These are phyloP conservation scores for Helicoverpa assulta DNA, from an alignment of 2,888 invertebrate genomes.

Conservation along the genomic window DNA sequence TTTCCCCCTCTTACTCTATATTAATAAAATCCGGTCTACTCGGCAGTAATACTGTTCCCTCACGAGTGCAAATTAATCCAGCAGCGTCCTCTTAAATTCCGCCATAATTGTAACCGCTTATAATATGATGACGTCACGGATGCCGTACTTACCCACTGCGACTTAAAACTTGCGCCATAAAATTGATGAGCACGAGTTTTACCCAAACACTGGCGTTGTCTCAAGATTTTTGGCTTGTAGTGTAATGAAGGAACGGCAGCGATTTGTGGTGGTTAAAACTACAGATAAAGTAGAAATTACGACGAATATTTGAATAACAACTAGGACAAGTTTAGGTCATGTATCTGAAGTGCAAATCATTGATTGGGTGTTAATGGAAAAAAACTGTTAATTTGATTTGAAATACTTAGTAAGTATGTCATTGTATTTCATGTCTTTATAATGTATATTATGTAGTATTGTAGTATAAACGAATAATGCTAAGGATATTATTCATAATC, in stretches of 20 bases:
- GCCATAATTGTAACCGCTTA: slow-evolving; percentile 53
- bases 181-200: slow-evolving; percentile 64
- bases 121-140: slow-evolving; percentile 56
- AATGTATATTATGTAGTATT: too few species aligned
- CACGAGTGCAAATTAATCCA: slow-evolving; percentile 36
- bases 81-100: slow-evolving; percentile 20
- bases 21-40: slow-evolving; percentile 25
- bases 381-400: too few species aligned
- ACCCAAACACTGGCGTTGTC: slow-evolving; percentile 60
- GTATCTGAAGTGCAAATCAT: too few species aligned
- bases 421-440: too few species aligned
- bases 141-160: slow-evolving; percentile 36
- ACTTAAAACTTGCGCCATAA: slow-evolving; percentile 60
- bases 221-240: slow-evolving; percentile 34
- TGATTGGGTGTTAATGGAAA: too few species aligned
- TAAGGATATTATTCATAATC: background rate
- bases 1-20: background rate
- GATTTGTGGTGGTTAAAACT: background rate
- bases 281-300: too few species aligned
- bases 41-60: slow-evolving; percentile 17
- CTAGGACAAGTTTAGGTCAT: too few species aligned
- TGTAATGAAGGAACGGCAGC: slow-evolving; percentile 3
- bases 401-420: too few species aligned
- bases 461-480: too few species aligned
- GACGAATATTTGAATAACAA: too few species aligned